Base-by-base conservation (phyloP, 2,888 invertebrate genomes). In the Leptinotarsa juncta region DNA sequence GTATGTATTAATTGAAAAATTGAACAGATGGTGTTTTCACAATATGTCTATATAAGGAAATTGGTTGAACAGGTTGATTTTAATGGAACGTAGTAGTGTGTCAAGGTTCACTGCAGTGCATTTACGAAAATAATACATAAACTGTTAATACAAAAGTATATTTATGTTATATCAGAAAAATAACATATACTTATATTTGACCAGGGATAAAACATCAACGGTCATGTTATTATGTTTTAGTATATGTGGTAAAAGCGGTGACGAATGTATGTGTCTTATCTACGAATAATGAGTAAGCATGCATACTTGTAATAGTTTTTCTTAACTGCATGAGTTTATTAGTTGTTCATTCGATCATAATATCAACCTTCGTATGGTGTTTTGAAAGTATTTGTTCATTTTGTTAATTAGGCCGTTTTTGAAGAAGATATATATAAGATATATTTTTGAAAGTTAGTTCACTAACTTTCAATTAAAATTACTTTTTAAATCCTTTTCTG, bases 21-120 rank as follows among this genome's bases (percentile, higher is more conserved):
- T 65, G 20, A 23, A 69, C 79, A 79, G 72, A 51, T 78, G 78
- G 73, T 68, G 23, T 32, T 67, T 51, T 51, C n/a, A 62, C 70
- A 20, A 72, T 67, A 74, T 77, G 71, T 48, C 78, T 78, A 73
- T 74, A 80, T 78, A 78, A 77, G 74, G 78, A 72, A 62, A 69
- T 67, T 72, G 74, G 69, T 57, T 72, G 65, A 73, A 65, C 70
- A 72, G 71, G 78, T 76, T 76, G 67, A 72, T 76, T 71, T 18
- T 50, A 73, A 69, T 74, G 74, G 74, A 71, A 74, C 71, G 74
- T 49, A 53, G 50, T 71, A 75, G 60, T 77, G 65, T 78, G 78
- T 79, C 79, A 79, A 79, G 79, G 78, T 73, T 75, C 51, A 23
- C 23, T 57, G 57, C 1, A 57, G 14, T 57, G 26, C 14, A 12